Percentiles rank a stretch among this genome's conserved stretches.
These are phyloP conservation scores for Marasmarcha lunaedactyla DNA, from an alignment of 2,888 invertebrate species.

Conservation along the genomic window DNA sequence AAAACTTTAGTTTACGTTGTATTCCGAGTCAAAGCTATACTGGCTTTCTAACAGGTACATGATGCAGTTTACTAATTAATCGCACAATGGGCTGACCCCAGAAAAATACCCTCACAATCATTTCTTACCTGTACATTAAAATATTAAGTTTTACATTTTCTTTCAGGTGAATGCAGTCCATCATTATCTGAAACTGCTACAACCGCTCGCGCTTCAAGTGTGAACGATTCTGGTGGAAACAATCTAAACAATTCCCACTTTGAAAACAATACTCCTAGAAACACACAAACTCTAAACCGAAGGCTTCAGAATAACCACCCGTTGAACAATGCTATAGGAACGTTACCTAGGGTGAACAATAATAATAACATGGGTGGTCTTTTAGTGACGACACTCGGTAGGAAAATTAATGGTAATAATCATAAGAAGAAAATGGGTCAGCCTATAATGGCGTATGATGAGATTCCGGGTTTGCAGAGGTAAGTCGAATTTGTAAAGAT, in stretches of 20 bases:
- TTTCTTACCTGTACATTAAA: too few species aligned
- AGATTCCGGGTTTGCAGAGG: conserved; percentile 70
- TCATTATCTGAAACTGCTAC: conserved; percentile 87
- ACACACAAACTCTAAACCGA: conserved; percentile 52
- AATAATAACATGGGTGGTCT: conserved; percentile 38
- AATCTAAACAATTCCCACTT: conserved; percentile 40
- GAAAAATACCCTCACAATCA: too few species aligned
- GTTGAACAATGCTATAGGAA: conserved; percentile 55
- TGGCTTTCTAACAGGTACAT: too few species aligned
- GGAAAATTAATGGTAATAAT: conserved; percentile 65
- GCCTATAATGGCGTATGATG: conserved; percentile 69
- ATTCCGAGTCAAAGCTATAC: too few species aligned
- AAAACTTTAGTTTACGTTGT: too few species aligned
- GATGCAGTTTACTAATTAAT: too few species aligned
- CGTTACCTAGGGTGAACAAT: conserved; percentile 53
- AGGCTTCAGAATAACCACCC: conserved; percentile 42
- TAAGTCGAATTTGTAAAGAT: too few species aligned
- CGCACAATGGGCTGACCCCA: too few species aligned
- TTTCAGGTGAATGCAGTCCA: conserved; percentile 80
- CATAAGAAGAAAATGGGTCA: conserved; percentile 63
- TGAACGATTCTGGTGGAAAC: conserved; percentile 56
- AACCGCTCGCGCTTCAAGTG: conserved; percentile 82
- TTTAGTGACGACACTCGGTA: conserved; percentile 49
- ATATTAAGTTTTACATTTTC: too few species aligned
- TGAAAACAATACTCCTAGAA: conserved; percentile 39